Percentiles rank a stretch among this genome's conserved stretches.
Conservation (phyloP, 2,113 vertebrate species). For the Podiceps cristatus region DNA sequence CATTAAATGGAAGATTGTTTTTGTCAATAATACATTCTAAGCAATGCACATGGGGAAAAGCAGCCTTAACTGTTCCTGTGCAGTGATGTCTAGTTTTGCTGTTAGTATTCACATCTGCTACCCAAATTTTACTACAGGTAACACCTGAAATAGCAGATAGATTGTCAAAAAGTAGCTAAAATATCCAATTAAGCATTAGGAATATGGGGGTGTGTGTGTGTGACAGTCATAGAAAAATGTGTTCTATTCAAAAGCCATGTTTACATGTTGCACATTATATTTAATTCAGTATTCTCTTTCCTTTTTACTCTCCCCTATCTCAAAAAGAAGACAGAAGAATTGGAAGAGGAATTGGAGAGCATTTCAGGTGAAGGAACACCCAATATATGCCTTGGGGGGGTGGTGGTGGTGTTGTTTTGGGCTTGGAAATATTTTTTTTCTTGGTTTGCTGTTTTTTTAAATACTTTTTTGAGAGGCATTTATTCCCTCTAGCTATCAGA, state of each 20-base stretch:
- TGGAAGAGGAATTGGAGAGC: not conserved
- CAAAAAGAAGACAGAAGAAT: not conserved
- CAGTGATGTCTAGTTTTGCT: not conserved
- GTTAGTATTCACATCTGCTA: not conserved
- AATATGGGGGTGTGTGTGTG: not conserved
- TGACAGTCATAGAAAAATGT: not conserved
- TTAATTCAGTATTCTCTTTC: not conserved
- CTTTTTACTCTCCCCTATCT: not conserved
- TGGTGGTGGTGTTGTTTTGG: not conserved
- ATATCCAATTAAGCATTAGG: not conserved
- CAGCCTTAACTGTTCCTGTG: not conserved
- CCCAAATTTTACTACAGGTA: not conserved
- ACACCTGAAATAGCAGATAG: not conserved
- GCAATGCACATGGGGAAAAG: not conserved
- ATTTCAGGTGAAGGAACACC: not conserved
- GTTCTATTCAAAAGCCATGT: not conserved
- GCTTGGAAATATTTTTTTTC: not conserved
- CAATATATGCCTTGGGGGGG: accelerated
- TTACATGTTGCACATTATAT: not conserved
- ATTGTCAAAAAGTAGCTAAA: not conserved
- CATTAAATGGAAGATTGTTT: not conserved
- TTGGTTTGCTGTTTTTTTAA: not conserved
- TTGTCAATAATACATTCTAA: not conserved
- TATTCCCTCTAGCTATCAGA: not conserved
- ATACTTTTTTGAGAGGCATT: not conserved